Conservation (phyloP, 2,113 vertebrate species). For the Actenoides lindsayi region DNA sequence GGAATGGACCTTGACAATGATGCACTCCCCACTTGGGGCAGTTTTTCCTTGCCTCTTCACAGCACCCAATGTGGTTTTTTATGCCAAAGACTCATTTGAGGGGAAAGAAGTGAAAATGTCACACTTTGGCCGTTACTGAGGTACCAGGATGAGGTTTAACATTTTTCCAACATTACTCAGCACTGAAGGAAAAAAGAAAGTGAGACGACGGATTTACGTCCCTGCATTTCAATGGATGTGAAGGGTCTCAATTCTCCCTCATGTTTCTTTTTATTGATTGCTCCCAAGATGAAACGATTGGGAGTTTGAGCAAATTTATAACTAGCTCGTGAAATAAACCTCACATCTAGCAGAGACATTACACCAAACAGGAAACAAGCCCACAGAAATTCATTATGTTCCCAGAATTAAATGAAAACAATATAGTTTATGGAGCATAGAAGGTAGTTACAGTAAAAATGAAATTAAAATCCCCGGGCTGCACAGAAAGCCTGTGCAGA, state of each 20-base stretch:
- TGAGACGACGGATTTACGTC: constrained; percentile 40
- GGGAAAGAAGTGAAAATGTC: not conserved
- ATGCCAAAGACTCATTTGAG: not conserved
- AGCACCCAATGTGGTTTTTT: not conserved
- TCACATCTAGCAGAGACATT: constrained; percentile 67
- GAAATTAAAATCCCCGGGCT: not conserved
- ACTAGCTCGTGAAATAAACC: constrained; percentile 66
- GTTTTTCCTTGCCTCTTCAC: not conserved
- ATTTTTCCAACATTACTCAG: constrained; percentile 41
- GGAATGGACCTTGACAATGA: not conserved
- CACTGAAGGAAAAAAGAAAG: not conserved
- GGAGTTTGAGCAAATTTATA: constrained; percentile 56
- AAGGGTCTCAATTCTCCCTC: constrained; percentile 57
- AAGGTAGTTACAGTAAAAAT: constrained; percentile 56
- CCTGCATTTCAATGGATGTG: constrained; percentile 59
- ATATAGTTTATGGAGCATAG: constrained; percentile 61
- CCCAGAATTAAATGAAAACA: constrained; percentile 71
- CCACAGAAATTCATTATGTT: constrained; percentile 69
- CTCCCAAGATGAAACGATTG: constrained; percentile 64
- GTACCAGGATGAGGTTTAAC: not conserved
- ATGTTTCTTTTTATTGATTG: constrained; percentile 66
- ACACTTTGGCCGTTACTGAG: not conserved
- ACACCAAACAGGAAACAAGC: constrained; percentile 59
- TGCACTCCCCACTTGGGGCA: not conserved
- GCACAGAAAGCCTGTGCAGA: not conserved